Percentiles rank a stretch among this genome's conserved stretches.
Evolutionary conservation across 1,140 invertebrate species (phyloP).

Genomic region (Calosoma granatense): DNA sequence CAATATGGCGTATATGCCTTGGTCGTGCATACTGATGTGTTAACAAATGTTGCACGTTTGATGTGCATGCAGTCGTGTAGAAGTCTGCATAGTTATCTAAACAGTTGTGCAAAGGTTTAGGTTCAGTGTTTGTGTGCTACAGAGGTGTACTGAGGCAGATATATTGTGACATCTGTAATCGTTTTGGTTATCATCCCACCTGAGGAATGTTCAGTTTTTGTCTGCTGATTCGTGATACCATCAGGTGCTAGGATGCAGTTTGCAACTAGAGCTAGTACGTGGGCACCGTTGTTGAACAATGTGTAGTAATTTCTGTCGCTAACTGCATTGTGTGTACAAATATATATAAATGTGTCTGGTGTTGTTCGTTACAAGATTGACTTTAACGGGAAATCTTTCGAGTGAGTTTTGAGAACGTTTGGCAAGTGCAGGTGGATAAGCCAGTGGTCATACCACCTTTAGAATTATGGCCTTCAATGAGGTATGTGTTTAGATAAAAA

Average conservation of each 20-base stretch:
- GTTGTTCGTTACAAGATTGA: not conserved
- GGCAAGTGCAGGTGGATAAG: not conserved
- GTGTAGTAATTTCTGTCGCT: not conserved
- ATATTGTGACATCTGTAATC: not conserved
- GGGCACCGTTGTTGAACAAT: not conserved
- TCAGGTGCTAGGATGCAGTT: conserved; percentile 11
- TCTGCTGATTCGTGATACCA: conserved; percentile 8
- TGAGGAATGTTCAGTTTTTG: conserved; percentile 12
- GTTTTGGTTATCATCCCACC: not conserved
- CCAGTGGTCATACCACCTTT: not conserved
- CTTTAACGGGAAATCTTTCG: not conserved
- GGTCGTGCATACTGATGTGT: not conserved
- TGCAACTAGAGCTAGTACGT: not conserved
- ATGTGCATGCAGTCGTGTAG: not conserved
- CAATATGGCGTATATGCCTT: not conserved
- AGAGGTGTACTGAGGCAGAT: no score
- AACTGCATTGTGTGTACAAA: not conserved
- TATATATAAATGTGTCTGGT: conserved; percentile 7
- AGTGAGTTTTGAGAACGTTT: not conserved
- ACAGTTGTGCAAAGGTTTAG: not conserved
- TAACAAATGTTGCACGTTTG: not conserved
- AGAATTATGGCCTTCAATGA: conserved; percentile 13
- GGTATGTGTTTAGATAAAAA: no score
- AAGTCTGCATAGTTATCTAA: not conserved
- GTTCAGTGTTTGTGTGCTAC: not conserved